Evolutionary conservation across 2,888 invertebrate species (phyloP).

Genomic region (Drosophila atroscutellata): DNA sequence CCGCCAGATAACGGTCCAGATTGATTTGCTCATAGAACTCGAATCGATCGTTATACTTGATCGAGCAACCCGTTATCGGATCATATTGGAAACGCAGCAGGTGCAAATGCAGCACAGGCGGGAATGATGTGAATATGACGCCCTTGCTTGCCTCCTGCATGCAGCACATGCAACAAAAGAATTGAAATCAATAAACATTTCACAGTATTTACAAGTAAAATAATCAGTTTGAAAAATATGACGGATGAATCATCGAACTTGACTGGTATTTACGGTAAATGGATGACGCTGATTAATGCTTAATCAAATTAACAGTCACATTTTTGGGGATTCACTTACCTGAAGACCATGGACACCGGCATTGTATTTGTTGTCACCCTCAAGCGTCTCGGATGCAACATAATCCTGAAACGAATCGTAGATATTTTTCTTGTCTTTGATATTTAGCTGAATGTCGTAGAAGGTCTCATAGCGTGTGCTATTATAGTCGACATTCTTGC

Average conservation of each 20-base stretch:
- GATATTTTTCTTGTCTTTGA: slow-evolving; percentile 98
- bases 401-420: slow-evolving; percentile 99
- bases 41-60: slow-evolving; percentile 97
- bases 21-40: slow-evolving; percentile 98
- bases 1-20: slow-evolving; percentile 92
- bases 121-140: slow-evolving; percentile 97
- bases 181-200: not conserved
- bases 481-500: slow-evolving; percentile 98
- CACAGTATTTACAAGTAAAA: not conserved
- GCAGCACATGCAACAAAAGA: slow-evolving; percentile 1
- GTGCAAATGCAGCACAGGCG: slow-evolving; percentile 98
- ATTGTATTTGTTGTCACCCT: slow-evolving; percentile 99
- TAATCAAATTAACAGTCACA: not conserved
- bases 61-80: slow-evolving; percentile 97
- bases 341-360: slow-evolving; percentile 95
- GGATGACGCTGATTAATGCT: no score
- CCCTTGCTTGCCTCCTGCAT: slow-evolving; percentile 98
- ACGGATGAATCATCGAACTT: not conserved
- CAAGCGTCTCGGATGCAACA: slow-evolving; percentile 95
- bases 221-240: not conserved
- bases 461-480: slow-evolving; percentile 98
- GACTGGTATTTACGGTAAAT: not conserved
- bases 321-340: slow-evolving; percentile 47
- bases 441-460: slow-evolving; percentile 99
- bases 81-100: slow-evolving; percentile 99